Evolutionary conservation across 1,140 invertebrate genomes (phyloP), one percentile per base, ranked within the genome.

Genomic region (Trachymyrmex septentrionalis): DNA sequence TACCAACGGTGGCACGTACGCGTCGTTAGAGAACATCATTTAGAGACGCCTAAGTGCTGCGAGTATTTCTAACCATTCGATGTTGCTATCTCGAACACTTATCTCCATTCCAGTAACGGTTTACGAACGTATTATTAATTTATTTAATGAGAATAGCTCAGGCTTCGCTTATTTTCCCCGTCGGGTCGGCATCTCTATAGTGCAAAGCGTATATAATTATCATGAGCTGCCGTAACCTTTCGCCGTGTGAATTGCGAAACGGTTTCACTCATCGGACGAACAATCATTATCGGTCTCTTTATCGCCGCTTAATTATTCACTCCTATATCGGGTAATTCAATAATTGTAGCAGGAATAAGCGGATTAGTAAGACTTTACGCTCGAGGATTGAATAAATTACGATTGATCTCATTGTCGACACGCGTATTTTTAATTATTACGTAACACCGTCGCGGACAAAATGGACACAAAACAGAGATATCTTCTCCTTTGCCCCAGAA

Each of bases 71-170:
- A 85, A 50, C 38, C 38, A 72, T 85, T 44, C 27, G 27, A 53
- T 53, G 67, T 50, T 73, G 59, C 44, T 88, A 89, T 89, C 76
- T 76, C 34, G 6, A 14, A 21, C 57, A 57, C 66, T 76, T 87
- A 90, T 90, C 88, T 87, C 27, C n/a, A 69, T 80, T 80, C 57
- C 10, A 55, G 55, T 87, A 87, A 89, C 85, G 69, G 73, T 30
- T 53, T 71, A 80, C 44, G 63, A 73, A 50, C 53, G 85, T 66
- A 85, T 69, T 78, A 86, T 90, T 87, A 87, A 92, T 90, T 91
- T 87, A 91, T 88, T 87, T 90, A 90, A 91, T 88, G 87, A 64
- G 72, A 85, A 92, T 90, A 90, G 91, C 57, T 81, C 34, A 44
- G 48, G 71, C 64, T 76, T 82, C 75, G 55, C 67, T 89, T 61